Conservation (phyloP, 2,797 vertebrate genomes). For the Toxotes lorentzi region DNA sequence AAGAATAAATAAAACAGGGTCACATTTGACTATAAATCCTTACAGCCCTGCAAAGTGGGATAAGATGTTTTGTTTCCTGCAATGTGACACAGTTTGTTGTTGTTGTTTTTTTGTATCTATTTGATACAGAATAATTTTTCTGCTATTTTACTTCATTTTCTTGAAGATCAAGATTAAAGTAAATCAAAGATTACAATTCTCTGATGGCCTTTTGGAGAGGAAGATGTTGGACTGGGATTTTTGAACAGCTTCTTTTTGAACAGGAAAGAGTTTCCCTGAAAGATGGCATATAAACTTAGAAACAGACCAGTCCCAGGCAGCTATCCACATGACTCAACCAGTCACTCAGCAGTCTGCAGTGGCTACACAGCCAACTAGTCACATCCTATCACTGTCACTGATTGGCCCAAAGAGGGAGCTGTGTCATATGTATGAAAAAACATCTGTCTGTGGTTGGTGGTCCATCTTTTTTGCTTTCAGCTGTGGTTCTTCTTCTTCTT, state of each 20-base stretch:
- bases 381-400: not conserved
- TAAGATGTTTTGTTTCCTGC: not conserved
- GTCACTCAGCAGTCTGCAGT: not conserved
- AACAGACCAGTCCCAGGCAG: not conserved
- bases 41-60: not conserved
- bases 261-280: not conserved
- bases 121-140: not conserved
- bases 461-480: not conserved
- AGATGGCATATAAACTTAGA: slow-evolving; percentile 1
- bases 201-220: not conserved
- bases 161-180: too few relatives aligned
- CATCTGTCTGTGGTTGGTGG: not conserved
- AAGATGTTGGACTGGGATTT: slow-evolving; percentile 1
- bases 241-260: not conserved
- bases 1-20: not conserved
- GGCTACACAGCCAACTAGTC: not conserved
- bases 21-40: not conserved
- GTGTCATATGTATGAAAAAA: not conserved
- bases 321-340: not conserved
- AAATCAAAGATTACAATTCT: not conserved
- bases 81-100: too few relatives aligned
- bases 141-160: not conserved
- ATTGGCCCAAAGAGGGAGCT: not conserved
- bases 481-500: not conserved
- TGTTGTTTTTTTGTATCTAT: not conserved